Percentiles rank a stretch among this genome's conserved stretches.
Conservation (phyloP, 1,140 invertebrate species). For the Musca domestica region DNA sequence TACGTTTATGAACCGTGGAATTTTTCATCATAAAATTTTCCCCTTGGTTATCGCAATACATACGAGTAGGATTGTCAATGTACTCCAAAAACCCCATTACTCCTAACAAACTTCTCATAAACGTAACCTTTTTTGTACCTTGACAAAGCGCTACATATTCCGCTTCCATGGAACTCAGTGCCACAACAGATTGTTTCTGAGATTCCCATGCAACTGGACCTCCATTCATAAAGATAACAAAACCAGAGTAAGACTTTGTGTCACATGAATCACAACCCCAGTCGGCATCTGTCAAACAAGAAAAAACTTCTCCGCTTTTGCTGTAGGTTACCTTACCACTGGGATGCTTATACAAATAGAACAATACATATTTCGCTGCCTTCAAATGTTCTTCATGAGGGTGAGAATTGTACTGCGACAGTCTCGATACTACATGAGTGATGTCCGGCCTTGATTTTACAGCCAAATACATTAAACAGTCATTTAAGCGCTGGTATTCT, state of each 20-base stretch:
- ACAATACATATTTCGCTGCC: slow-evolving; percentile 23
- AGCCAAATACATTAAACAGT: slow-evolving; percentile 9
- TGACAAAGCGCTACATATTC: slow-evolving; percentile 54
- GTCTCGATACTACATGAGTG: background rate
- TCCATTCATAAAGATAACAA: slow-evolving; percentile 32
- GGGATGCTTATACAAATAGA: slow-evolving; percentile 11
- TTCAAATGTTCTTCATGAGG: slow-evolving; percentile 9
- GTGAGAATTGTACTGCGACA: slow-evolving; percentile 16
- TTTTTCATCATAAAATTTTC: slow-evolving; percentile 24
- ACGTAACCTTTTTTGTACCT: slow-evolving; percentile 50
- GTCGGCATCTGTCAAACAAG: slow-evolving; percentile 13
- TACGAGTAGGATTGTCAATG: background rate
- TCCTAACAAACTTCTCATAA: slow-evolving; percentile 37
- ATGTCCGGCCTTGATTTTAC: slow-evolving; percentile 18
- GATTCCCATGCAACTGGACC: slow-evolving; percentile 51
- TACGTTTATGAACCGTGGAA: slow-evolving; percentile 11
- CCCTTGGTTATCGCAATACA: slow-evolving; percentile 9
- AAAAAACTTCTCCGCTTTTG: background rate
- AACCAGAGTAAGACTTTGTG: slow-evolving; percentile 26
- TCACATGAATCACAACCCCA: background rate
- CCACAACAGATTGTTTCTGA: too few relatives aligned
- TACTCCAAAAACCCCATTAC: slow-evolving; percentile 25
- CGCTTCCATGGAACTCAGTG: slow-evolving; percentile 55
- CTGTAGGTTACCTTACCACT: slow-evolving; percentile 1
- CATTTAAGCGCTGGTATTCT: slow-evolving; percentile 16